phyloP scores from a whole-genome alignment of 1,140 invertebrate species.

The Zaprionus ghesquierei region DNA sequence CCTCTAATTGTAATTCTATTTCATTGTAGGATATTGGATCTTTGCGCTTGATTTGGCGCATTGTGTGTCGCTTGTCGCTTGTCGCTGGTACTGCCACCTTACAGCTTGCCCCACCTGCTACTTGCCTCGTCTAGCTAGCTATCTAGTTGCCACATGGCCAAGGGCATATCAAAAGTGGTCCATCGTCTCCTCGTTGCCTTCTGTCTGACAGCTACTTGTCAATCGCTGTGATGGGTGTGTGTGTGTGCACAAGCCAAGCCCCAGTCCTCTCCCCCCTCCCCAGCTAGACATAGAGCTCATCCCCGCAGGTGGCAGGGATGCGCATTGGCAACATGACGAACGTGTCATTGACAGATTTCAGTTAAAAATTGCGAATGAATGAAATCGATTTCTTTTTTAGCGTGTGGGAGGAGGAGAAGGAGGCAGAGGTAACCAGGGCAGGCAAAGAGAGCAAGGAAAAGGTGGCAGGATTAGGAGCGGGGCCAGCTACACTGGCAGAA shows the following conservation, averaged over 20 bases:
- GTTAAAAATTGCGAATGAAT: constrained; percentile 74
- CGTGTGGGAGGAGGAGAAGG: neutral
- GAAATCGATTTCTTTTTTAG: constrained; percentile 67
- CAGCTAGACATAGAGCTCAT: neutral
- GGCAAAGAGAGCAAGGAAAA: neutral
- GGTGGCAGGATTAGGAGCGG: too few species aligned
- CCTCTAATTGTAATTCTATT: constrained; percentile 69
- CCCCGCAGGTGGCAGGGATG: constrained; percentile 15
- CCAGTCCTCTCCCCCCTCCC: neutral
- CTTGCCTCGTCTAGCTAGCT: neutral
- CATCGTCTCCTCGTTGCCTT: constrained; percentile 40
- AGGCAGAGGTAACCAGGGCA: neutral
- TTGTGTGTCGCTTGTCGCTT: constrained; percentile 37
- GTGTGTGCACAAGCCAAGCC: constrained; percentile 16
- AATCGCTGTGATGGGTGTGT: constrained; percentile 72
- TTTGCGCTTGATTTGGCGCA: constrained; percentile 75
- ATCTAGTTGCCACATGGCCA: constrained; percentile 13
- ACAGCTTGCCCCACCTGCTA: neutral
- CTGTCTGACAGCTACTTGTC: constrained; percentile 76
- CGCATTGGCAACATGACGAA: constrained; percentile 37
- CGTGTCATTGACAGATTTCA: constrained; percentile 79
- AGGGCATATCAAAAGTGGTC: constrained; percentile 63
- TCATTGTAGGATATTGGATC: constrained; percentile 76
- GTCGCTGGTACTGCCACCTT: neutral
- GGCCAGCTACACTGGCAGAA: neutral